Evolutionary conservation across 2,113 vertebrate genomes (phyloP).

Genomic region (Cairina moschata): DNA sequence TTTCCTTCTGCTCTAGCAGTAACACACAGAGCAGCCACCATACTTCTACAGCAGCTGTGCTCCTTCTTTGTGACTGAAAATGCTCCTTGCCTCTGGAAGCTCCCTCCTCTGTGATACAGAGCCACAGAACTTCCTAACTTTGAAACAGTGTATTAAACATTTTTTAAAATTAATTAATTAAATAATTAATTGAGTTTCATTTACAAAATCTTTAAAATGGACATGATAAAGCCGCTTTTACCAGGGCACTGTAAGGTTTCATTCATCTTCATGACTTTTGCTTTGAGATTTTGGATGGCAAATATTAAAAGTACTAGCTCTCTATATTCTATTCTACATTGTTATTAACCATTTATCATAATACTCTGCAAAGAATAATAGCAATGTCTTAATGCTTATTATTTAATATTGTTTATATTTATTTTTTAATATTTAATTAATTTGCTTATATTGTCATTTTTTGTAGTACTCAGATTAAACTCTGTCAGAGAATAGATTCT

Average conservation of each 20-base stretch:
- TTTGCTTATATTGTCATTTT: neutral
- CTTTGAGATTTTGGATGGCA: neutral
- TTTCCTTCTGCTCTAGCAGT: neutral
- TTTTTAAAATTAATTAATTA: accelerated
- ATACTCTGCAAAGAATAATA: neutral
- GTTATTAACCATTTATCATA: neutral
- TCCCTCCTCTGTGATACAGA: neutral
- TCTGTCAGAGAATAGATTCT: neutral
- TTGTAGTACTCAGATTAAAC: neutral
- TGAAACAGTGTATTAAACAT: accelerated
- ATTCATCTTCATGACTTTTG: neutral
- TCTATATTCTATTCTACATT: neutral
- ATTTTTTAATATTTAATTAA: neutral
- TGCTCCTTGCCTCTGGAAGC: neutral
- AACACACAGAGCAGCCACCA: neutral
- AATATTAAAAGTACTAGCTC: neutral
- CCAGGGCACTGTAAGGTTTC: neutral
- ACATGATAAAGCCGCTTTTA: neutral
- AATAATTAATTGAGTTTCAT: neutral
- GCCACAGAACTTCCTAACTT: neutral
- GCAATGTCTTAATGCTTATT: neutral
- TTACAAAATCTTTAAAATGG: neutral
- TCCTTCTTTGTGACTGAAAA: neutral
- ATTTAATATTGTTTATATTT: neutral
- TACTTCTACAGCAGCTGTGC: neutral